Percentiles rank a stretch among this genome's conserved stretches.
Evolutionary conservation across 2,113 vertebrate genomes (phyloP).

Genomic region (Vombatus ursinus): DNA sequence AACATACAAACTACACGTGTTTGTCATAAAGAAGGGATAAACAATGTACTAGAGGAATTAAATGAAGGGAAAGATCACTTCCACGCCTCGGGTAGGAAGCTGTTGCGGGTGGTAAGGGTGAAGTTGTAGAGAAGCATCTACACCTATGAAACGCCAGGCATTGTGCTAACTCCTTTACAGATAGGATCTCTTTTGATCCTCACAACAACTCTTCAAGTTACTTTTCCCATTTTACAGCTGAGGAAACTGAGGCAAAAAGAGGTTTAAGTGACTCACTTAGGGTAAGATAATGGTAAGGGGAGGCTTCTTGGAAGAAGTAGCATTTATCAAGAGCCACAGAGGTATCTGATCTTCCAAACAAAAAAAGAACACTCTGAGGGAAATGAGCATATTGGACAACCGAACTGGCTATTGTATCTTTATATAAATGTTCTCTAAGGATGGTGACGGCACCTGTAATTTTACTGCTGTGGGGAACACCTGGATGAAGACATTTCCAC

Average conservation of each 20-base stretch:
- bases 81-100: not conserved
- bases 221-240: not conserved
- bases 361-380: too few species aligned
- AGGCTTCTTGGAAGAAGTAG: not conserved
- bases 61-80: not conserved
- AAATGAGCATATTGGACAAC: too few species aligned
- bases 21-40: not conserved
- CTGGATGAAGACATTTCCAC: not conserved
- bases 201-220: not conserved
- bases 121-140: not conserved
- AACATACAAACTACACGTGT: not conserved
- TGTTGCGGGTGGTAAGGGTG: not conserved
- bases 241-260: not conserved
- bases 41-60: not conserved
- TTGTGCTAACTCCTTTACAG: not conserved
- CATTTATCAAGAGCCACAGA: not conserved
- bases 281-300: not conserved
- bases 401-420: not conserved
- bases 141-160: too few species aligned
- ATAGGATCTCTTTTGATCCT: not conserved
- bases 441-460: too few species aligned
- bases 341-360: too few species aligned
- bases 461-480: too few species aligned
- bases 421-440: not conserved
- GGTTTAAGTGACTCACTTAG: not conserved